These are phyloP conservation scores for Argopecten irradians DNA, from an alignment of 1,140 invertebrate species.

Conservation along the genomic window DNA sequence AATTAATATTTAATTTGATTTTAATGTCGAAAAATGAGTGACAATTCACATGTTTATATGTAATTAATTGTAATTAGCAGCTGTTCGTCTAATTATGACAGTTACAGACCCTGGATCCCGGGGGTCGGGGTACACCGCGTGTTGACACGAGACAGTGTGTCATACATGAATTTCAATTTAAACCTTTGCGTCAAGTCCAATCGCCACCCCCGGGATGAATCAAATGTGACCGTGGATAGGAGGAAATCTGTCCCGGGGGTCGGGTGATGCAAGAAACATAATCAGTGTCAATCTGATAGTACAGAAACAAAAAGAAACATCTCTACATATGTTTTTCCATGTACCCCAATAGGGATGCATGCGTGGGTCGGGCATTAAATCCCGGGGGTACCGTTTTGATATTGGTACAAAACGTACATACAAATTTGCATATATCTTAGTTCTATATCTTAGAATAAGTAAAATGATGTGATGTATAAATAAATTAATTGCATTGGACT, in stretches of 20 bases:
- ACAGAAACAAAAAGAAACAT: neutral
- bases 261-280: neutral
- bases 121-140: neutral
- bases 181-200: neutral
- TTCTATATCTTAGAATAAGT: no score
- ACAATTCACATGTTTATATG: neutral
- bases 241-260: neutral
- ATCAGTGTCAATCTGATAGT: neutral
- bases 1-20: neutral
- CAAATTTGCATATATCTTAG: no score
- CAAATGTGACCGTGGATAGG: neutral
- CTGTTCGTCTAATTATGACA: no score
- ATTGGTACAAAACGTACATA: no score
- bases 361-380: neutral
- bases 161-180: neutral
- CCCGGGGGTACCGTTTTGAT: neutral
- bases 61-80: neutral
- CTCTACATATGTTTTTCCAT: neutral
- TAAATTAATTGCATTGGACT: no score
- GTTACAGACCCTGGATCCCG: neutral
- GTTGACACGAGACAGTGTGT: neutral
- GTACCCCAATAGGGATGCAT: neutral
- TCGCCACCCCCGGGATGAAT: neutral
- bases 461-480: no score
- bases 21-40: neutral